Evolutionary conservation across 2,113 vertebrate genomes (phyloP).

Genomic region (Pygoscelis antarcticus): DNA sequence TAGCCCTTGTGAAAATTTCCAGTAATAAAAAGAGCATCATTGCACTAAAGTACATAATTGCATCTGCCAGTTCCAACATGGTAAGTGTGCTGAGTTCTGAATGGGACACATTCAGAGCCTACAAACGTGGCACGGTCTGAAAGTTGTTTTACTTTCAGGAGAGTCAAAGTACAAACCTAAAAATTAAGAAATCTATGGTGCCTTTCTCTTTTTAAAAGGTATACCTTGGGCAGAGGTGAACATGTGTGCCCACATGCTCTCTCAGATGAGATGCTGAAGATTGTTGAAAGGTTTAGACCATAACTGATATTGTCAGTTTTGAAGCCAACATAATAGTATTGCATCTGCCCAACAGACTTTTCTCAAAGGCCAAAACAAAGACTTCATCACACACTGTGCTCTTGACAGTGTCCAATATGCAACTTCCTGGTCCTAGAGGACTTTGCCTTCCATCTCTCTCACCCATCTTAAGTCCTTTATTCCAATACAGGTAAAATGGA

Average conservation of each 20-base stretch:
- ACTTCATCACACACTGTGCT: rapidly evolving
- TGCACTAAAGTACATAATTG: neutral
- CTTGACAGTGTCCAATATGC: neutral
- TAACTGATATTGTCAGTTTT: neutral
- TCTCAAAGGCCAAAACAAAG: neutral
- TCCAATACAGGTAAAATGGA: neutral
- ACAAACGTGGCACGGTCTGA: neutral
- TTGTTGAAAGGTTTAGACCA: neutral
- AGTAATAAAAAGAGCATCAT: neutral
- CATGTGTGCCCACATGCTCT: neutral
- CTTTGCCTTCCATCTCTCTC: neutral
- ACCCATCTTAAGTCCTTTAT: neutral
- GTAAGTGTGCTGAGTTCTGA: neutral
- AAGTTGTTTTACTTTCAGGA: neutral
- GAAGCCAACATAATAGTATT: neutral
- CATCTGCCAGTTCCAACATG: neutral
- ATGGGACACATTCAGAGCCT: neutral
- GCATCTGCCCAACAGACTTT: neutral
- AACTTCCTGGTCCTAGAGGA: neutral
- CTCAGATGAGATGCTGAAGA: neutral
- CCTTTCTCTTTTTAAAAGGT: neutral
- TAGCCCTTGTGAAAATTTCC: neutral
- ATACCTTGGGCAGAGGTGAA: neutral
- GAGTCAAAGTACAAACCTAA: neutral
- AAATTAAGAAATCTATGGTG: neutral